Evolutionary conservation across 2,888 invertebrate genomes (phyloP).

Genomic region (Eugnorisma glareosa): DNA sequence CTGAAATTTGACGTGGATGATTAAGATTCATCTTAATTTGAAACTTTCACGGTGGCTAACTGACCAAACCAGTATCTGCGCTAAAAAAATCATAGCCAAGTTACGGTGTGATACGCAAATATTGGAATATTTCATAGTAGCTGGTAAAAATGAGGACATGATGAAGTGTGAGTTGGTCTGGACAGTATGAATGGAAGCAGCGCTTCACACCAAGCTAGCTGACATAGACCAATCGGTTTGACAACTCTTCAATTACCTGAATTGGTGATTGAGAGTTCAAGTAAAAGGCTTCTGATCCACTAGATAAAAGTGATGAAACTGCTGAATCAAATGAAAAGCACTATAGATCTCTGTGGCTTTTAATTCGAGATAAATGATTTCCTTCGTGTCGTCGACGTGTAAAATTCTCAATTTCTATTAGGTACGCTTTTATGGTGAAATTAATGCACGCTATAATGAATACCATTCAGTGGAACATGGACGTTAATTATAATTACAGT

Average conservation of each 20-base stretch:
- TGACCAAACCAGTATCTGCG: neutral
- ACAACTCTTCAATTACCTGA: slow-evolving; percentile 10
- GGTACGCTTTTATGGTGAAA: slow-evolving; percentile 48
- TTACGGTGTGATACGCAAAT: neutral
- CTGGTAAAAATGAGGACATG: neutral
- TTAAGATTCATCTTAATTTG: slow-evolving; percentile 18
- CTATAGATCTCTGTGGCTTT: neutral
- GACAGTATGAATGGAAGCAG: slow-evolving; percentile 1
- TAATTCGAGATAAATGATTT: slow-evolving; percentile 7
- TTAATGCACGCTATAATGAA: slow-evolving; percentile 53
- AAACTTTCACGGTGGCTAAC: slow-evolving; percentile 30
- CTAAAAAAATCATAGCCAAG: neutral
- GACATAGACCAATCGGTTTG: slow-evolving; percentile 9
- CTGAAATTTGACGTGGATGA: slow-evolving; percentile 28
- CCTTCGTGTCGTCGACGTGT: neutral
- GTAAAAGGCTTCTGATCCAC: neutral
- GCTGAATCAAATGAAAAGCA: neutral
- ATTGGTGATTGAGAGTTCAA: neutral
- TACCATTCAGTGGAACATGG: slow-evolving; percentile 63
- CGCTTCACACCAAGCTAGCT: neutral
- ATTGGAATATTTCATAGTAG: neutral
- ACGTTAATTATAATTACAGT: slow-evolving; percentile 71
- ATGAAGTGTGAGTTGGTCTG: slow-evolving; percentile 2
- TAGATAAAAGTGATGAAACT: neutral
- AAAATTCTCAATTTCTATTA: slow-evolving; percentile 39